Percentiles rank a stretch among this genome's conserved stretches.
These are phyloP conservation scores for Polyodon spathula DNA, from an alignment of 2,113 vertebrate genomes.

Conservation along the genomic window DNA sequence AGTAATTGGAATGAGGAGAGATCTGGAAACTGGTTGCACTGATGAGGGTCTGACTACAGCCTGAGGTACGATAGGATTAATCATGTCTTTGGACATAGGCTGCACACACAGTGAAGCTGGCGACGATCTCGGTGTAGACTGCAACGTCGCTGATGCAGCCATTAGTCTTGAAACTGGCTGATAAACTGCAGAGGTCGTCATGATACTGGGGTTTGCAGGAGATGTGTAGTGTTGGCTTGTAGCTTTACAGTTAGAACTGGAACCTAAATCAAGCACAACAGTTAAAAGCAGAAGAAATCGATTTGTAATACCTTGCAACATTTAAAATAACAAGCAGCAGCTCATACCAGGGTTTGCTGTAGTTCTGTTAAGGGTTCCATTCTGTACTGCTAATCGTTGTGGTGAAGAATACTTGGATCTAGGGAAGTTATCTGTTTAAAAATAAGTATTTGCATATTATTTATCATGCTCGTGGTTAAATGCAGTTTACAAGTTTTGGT, in stretches of 20 bases:
- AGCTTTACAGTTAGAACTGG: conserved; percentile 48
- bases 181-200: conserved; percentile 43
- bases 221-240: conserved; percentile 42
- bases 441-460: neutral
- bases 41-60: conserved; percentile 36
- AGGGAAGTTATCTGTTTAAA: conserved; percentile 58
- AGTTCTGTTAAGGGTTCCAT: conserved; percentile 63
- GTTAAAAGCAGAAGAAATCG: conserved; percentile 7
- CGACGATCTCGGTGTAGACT: conserved; percentile 48
- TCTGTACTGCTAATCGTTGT: conserved; percentile 52
- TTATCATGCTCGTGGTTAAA: neutral
- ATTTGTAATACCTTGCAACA: neutral
- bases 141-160: conserved; percentile 37
- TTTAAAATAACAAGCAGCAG: too few relatives aligned
- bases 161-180: conserved; percentile 46
- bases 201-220: conserved; percentile 35
- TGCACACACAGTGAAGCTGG: conserved; percentile 40
- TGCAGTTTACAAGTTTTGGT: neutral
- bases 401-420: conserved; percentile 56
- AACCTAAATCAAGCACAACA: conserved; percentile 47
- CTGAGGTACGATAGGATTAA: conserved; percentile 39
- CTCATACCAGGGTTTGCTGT: too few relatives aligned
- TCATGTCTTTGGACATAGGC: conserved; percentile 31
- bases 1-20: conserved; percentile 44
- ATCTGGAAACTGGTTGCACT: conserved; percentile 35